A percentile compares a stretch with the other conserved stretches of the same genome.
These are phyloP conservation scores for Peribatodes rhomboidaria DNA, from an alignment of 2,888 invertebrate species.

Conservation along the genomic window DNA sequence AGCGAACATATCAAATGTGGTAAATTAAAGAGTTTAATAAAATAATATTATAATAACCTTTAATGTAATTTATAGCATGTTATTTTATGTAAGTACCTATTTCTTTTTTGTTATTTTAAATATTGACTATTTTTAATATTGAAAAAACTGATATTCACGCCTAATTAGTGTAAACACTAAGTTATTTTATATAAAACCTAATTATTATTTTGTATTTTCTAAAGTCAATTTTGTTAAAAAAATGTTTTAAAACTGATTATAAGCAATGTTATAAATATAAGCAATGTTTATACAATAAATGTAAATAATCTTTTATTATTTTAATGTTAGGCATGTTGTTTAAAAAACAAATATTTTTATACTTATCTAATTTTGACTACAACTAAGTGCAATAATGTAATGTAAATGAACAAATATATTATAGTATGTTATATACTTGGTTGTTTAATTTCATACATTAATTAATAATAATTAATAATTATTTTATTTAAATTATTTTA, in stretches of 20 bases:
- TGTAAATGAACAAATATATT: constrained; percentile 55
- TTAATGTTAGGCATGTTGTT: constrained; percentile 25
- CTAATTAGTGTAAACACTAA: neutral
- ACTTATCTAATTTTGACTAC: constrained; percentile 51
- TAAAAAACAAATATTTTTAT: constrained; percentile 43
- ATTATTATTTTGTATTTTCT: neutral
- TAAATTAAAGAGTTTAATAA: neutral
- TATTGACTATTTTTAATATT: too few relatives aligned
- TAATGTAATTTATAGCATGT: neutral
- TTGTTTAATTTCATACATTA: constrained; percentile 5
- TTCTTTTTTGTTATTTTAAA: neutral
- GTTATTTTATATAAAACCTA: neutral
- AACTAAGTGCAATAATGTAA: constrained; percentile 71
- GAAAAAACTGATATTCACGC: neutral
- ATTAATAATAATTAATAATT: too few relatives aligned
- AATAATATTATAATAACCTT: neutral
- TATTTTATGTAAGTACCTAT: neutral
- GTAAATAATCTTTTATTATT: constrained; percentile 28
- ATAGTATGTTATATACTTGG: constrained; percentile 60
- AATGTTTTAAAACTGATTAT: too few relatives aligned
- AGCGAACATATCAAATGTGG: constrained; percentile 25
- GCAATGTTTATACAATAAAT: constrained; percentile 30
- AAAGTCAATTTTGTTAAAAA: constrained; percentile 1
- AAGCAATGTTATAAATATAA: constrained; percentile 18
- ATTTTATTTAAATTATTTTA: too few relatives aligned